A percentile compares a stretch with the other conserved stretches of the same genome.
Conservation (phyloP, 2,888 invertebrate genomes). For the Boloria selene region DNA sequence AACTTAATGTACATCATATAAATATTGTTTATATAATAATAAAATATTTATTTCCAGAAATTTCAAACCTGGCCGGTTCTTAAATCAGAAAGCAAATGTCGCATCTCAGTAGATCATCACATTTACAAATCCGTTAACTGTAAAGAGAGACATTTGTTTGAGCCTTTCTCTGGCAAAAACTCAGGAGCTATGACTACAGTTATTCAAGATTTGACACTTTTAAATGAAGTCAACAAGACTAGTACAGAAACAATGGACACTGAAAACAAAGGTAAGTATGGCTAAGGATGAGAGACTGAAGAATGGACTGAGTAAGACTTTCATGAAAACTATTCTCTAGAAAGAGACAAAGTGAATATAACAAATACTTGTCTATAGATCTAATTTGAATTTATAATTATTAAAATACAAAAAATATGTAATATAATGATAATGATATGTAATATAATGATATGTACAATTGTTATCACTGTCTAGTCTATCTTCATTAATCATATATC, state of each 20-base stretch:
- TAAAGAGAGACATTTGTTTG: constrained; percentile 87
- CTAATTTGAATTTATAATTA: too few relatives aligned
- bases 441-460: too few relatives aligned
- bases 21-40: neutral
- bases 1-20: too few relatives aligned
- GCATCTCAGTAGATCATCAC: constrained; percentile 88
- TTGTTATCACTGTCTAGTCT: too few relatives aligned
- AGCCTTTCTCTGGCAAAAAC: constrained; percentile 88
- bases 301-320: too few relatives aligned
- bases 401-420: too few relatives aligned
- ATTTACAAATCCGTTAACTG: constrained; percentile 88
- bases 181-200: constrained; percentile 88
- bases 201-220: constrained; percentile 80
- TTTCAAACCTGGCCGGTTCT: constrained; percentile 88
- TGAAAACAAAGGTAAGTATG: constrained; percentile 64
- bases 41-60: constrained; percentile 71
- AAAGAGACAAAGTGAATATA: too few relatives aligned
- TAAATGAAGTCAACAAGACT: constrained; percentile 78
- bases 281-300: too few relatives aligned
- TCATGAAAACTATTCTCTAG: too few relatives aligned
- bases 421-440: too few relatives aligned
- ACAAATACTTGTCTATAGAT: too few relatives aligned
- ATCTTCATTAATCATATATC: too few relatives aligned
- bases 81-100: constrained; percentile 87
- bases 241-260: constrained; percentile 68